A percentile compares a stretch with the other conserved stretches of the same genome.
These are phyloP conservation scores for Setophaga coronata DNA, from an alignment of 2,113 vertebrate species.

Conservation along the genomic window DNA sequence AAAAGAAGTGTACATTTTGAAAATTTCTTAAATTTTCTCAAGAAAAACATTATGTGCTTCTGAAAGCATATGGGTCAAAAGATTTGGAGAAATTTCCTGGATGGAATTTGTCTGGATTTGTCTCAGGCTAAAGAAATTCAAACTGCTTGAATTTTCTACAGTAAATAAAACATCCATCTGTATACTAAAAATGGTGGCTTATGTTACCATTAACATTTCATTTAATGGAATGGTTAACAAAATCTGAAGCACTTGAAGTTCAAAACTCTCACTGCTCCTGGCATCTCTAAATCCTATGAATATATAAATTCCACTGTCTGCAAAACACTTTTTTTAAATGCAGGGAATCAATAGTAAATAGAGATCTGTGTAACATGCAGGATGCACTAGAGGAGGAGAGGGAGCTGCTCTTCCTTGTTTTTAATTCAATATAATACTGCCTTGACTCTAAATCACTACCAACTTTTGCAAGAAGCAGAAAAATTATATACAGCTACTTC, in stretches of 20 bases:
- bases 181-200: not conserved
- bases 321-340: accelerated
- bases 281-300: not conserved
- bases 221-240: not conserved
- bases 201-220: not conserved
- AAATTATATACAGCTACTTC: not conserved
- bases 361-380: not conserved
- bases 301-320: not conserved
- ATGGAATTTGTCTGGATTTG: not conserved
- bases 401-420: not conserved
- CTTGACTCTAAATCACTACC: not conserved
- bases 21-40: not conserved
- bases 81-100: not conserved
- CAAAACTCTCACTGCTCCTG: not conserved
- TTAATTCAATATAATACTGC: not conserved
- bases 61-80: not conserved
- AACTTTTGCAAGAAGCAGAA: not conserved
- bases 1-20: not conserved
- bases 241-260: not conserved
- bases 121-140: not conserved
- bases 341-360: not conserved
- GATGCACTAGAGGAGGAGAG: not conserved
- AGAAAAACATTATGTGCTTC: not conserved
- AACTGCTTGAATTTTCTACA: not conserved
- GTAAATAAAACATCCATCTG: not conserved